Base-by-base conservation (phyloP, 2,113 vertebrate genomes). In the Glareola pratincola region DNA sequence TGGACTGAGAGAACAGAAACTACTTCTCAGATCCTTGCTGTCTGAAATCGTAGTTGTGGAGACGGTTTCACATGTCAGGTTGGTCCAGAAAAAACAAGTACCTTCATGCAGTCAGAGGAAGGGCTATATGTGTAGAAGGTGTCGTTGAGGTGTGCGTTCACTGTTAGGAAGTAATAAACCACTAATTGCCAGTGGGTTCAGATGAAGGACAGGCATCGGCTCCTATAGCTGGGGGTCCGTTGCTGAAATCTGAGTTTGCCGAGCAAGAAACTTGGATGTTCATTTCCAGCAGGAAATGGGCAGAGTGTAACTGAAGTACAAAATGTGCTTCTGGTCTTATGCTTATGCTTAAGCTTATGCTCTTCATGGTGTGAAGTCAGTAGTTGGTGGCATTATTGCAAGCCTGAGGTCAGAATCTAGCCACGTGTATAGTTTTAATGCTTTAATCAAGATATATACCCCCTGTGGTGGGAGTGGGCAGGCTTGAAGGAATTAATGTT, bases 1-100 rank as follows among this genome's bases (percentile, higher is more conserved):
- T 88, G 64, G 41, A 89, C 2, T 79, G 79, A 92, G 56, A 83
- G 92, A 92, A 88, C n/a, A 86, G 88, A 96, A 92, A 36, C 41
- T 8, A 36, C 37, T 92, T 92, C 30, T 83, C 16, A 83, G 32
- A 85, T 84, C 78, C 62, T 82, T 88, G 37, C 81, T 90, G 12
- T 74, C 57, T 84, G 71, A 85, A 91, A 57, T 21, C 34, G 30
- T 50, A 23, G 5, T 77, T 85, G 39, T 59, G 29, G 67, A 92
- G 39, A 51, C 22, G n/a, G 57, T 45, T 36, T 81, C 45, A 53
- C 43, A 6, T 13, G 43, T 37, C 41, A 29, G 19, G 18, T 47
- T 43, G 59, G 50, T 96, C 50, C 71, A 62, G 45, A 75, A 66
- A 72, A 91, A 81, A 24, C 1, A 0, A 48, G 24, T 57, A 32